Evolutionary conservation across 2,797 vertebrate genomes (phyloP).

Genomic region (Pempheris klunzingeri): DNA sequence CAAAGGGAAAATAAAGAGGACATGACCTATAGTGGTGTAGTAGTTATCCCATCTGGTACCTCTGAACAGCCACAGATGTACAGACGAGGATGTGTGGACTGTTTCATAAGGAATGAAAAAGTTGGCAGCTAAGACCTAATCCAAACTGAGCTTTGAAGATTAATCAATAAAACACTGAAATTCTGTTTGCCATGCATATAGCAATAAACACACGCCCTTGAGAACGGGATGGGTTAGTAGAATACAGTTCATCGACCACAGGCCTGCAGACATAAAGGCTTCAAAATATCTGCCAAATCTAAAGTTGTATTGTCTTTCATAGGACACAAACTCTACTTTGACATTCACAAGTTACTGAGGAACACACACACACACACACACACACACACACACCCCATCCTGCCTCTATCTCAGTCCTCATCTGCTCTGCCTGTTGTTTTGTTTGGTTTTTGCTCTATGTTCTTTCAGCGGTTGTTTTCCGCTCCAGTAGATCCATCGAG

Average conservation of each 20-base stretch:
- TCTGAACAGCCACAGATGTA: background rate
- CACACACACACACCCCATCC: background rate
- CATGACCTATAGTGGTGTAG: background rate
- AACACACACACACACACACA: background rate
- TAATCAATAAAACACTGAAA: constrained; percentile 3
- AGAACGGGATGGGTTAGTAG: background rate
- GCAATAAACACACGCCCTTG: background rate
- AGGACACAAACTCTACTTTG: constrained; percentile 15
- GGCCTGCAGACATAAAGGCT: constrained; percentile 1
- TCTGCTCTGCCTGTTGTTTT: constrained; percentile 40
- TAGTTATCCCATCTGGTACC: background rate
- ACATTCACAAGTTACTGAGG: constrained; percentile 23
- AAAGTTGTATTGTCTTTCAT: background rate
- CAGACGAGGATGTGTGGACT: background rate
- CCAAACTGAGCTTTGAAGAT: constrained; percentile 4
- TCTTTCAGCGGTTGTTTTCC: constrained; percentile 63
- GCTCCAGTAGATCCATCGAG: constrained; percentile 61
- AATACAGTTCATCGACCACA: background rate
- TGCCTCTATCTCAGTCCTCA: constrained; percentile 14
- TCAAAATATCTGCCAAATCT: background rate
- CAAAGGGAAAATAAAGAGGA: background rate
- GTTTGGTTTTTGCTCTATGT: constrained; percentile 21
- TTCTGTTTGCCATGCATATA: background rate
- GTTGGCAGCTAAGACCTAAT: background rate
- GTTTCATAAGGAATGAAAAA: background rate